These are phyloP conservation scores for Cairina moschata DNA, from an alignment of 2,113 vertebrate genomes.

Conservation along the genomic window DNA sequence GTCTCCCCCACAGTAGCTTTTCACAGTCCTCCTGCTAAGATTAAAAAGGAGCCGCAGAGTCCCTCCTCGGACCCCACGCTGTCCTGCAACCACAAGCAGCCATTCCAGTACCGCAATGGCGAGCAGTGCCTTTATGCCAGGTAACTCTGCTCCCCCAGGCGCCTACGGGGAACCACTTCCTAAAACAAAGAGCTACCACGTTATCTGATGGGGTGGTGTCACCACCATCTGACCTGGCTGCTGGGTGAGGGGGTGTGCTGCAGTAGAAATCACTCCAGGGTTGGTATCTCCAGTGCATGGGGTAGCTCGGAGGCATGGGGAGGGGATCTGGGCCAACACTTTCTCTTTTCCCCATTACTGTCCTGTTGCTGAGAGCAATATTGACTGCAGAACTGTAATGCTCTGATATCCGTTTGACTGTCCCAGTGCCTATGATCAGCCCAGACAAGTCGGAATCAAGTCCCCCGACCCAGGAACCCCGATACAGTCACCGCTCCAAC, in stretches of 20 bases:
- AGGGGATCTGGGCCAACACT: background rate
- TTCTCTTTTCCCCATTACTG: background rate
- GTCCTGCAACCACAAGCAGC: conserved; percentile 90
- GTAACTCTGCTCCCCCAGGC: conserved; percentile 42
- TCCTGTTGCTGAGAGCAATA: background rate
- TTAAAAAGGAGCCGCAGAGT: conserved; percentile 95
- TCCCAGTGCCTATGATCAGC: conserved; percentile 91
- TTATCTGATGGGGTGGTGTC: fast-evolving
- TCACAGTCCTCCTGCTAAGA: conserved; percentile 93
- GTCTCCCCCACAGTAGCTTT: conserved; percentile 86
- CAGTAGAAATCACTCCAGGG: fast-evolving
- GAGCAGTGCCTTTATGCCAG: conserved; percentile 98
- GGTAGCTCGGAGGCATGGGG: too few species aligned
- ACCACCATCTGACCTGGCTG: fast-evolving
- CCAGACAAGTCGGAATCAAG: conserved; percentile 83
- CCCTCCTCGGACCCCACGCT: conserved; percentile 85
- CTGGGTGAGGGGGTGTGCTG: fast-evolving
- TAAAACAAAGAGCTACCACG: background rate
- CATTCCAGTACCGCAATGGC: conserved; percentile 82
- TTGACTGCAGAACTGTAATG: background rate
- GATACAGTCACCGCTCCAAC: conserved; percentile 85
- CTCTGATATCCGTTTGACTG: background rate
- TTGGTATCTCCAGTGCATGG: background rate
- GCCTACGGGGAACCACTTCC: too few species aligned
- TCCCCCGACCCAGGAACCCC: conserved; percentile 80